Base-by-base conservation (phyloP, 1,140 invertebrate species). In the Cherax quadricarinatus region DNA sequence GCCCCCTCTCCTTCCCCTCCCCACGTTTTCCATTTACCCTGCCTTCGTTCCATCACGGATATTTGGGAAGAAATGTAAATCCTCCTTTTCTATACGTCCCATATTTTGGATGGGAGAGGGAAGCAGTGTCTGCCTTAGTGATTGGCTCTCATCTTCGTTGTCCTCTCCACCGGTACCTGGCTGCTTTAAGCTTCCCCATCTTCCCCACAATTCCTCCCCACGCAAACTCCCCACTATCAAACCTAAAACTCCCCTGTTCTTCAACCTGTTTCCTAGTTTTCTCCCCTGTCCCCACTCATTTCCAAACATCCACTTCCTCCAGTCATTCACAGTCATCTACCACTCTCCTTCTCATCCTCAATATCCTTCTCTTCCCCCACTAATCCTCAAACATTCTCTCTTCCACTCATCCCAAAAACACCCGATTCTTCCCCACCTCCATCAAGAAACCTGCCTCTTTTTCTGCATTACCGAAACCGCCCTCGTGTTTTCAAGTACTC, bases 41-140 rank as follows among this genome's bases (percentile, higher is more conserved):
- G 85, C 62, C 86, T 24, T 53, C 86, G 48, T 78, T 79, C 86
- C 86, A 87, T 79, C 75, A 79, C 75, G 86, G 86, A 87, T 79
- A 57, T 87, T 79, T 24, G 70, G n/a, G 24, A 78, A 53, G 75
- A 41, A 87, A 87, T 78, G 79, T 87, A 87, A 87, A 87, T 87
- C 86, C 86, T 57, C 21, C 86, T 87, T 87, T 87, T 87, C 70
- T 87, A 87, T 79, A 24, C 70, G 86, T 75, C 86, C 86, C 78
- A 87, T 87, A 87, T 87, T 87, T 87, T 87, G 86, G 73, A 62
- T 62, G 62, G 82, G 82, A 49, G 62, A 79, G 75, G 48, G 30
- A 41, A 41, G 30, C 75, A 48, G 24, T 24, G 48, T 78, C 70
- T 66, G n/a, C 86, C 66, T 41, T 41, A 41, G 0, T 41, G 48